phyloP scores from a whole-genome alignment of 2,888 invertebrate species.

The Drosophila cyrtoloma region DNA sequence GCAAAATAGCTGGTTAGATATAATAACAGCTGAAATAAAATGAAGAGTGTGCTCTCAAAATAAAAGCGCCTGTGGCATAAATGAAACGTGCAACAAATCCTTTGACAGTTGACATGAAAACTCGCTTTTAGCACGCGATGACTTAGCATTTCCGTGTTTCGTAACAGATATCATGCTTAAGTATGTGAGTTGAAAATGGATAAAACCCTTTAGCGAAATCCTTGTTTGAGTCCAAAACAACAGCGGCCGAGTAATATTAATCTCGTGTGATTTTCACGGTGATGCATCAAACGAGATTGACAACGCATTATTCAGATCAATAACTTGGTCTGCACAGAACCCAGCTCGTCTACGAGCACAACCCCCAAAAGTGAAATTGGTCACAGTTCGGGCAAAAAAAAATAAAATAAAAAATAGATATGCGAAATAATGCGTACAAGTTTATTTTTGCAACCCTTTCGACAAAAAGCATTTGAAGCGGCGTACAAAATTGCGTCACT shows the following conservation, averaged over 20 bases:
- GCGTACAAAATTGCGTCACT: constrained; percentile 77
- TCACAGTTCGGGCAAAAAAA: constrained; percentile 52
- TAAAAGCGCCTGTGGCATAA: constrained; percentile 23
- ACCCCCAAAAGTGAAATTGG: constrained; percentile 60
- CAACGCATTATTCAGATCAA: constrained; percentile 73
- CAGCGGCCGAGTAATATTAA: constrained; percentile 64
- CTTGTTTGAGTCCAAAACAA: constrained; percentile 6
- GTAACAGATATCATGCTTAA: constrained; percentile 14
- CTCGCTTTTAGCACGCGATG: constrained; percentile 66
- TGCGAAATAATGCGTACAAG: constrained; percentile 56
- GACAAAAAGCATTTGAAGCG: constrained; percentile 48
- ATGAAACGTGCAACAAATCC: constrained; percentile 62
- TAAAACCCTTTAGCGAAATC: constrained; percentile 49
- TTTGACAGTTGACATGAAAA: constrained; percentile 79
- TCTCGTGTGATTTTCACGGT: constrained; percentile 46
- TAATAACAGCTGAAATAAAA: neutral
- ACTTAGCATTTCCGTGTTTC: constrained; percentile 16
- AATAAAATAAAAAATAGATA: neutral
- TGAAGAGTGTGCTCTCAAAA: neutral
- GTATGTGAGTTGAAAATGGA: constrained; percentile 29
- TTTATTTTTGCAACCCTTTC: constrained; percentile 76
- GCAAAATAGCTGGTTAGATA: constrained; percentile 16
- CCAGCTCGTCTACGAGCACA: constrained; percentile 31
- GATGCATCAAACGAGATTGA: constrained; percentile 78
- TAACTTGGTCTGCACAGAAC: constrained; percentile 43